A percentile compares a stretch with the other conserved stretches of the same genome.
phyloP scores from a whole-genome alignment of 2,113 vertebrate genomes.

The Psettodes erumei region DNA sequence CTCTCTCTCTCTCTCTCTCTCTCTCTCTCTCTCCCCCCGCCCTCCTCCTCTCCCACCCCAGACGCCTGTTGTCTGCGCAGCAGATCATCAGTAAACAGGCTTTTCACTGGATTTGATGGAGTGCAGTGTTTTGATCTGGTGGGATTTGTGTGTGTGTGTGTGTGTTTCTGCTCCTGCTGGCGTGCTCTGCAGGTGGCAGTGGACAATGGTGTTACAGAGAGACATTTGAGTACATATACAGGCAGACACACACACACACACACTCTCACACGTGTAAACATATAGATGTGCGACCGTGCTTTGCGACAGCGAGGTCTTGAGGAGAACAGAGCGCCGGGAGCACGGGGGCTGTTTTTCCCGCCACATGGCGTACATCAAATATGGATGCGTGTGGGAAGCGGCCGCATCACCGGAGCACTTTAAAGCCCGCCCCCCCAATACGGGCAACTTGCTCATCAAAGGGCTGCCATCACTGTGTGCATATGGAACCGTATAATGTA shows the following conservation, averaged over 20 bases:
- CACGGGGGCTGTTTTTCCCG: slow-evolving; percentile 50
- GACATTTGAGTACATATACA: slow-evolving; percentile 15
- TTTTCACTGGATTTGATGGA: slow-evolving; percentile 76
- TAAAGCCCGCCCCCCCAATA: slow-evolving; percentile 52
- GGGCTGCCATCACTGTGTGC: slow-evolving; percentile 49
- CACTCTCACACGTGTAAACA: slow-evolving; percentile 16
- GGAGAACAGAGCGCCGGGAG: slow-evolving; percentile 61
- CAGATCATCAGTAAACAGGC: slow-evolving; percentile 74
- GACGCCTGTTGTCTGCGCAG: slow-evolving; percentile 64
- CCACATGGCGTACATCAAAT: slow-evolving; percentile 68
- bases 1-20: slow-evolving; percentile 9
- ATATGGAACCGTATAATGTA: slow-evolving; percentile 53
- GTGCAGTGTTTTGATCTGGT: slow-evolving; percentile 71
- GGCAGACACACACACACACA: not conserved
- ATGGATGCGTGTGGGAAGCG: slow-evolving; percentile 65
- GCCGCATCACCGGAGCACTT: slow-evolving; percentile 52
- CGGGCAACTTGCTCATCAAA: slow-evolving; percentile 56
- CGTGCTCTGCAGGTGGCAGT: slow-evolving; percentile 71
- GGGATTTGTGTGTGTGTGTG: slow-evolving; percentile 57
- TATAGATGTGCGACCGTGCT: slow-evolving; percentile 39
- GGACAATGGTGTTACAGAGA: slow-evolving; percentile 63
- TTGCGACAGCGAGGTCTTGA: slow-evolving; percentile 59
- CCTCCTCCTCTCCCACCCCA: slow-evolving; percentile 32
- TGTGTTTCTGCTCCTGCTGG: slow-evolving; percentile 20
- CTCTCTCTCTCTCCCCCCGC: not conserved